Evolutionary conservation across 2,888 invertebrate species (phyloP).

Genomic region (Machimus rusticus): DNA sequence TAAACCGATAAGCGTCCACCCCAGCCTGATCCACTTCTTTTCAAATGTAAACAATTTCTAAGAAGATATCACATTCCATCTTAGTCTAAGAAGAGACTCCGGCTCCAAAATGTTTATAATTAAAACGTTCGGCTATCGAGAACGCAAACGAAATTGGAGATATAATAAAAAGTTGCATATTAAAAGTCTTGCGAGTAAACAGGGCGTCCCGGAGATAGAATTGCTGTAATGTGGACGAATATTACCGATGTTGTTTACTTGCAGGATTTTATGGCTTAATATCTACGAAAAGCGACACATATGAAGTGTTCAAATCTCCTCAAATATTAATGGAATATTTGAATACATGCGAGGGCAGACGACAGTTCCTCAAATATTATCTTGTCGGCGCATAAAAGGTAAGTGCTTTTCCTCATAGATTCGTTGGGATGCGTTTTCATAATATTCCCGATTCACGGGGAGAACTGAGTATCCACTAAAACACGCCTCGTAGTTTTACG

Average conservation of each 20-base stretch:
- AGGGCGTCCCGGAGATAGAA: not conserved
- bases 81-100: not conserved
- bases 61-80: not conserved
- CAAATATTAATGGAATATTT: constrained; percentile 47
- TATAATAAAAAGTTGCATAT: not conserved
- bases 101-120: not conserved
- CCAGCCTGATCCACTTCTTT: not conserved
- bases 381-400: not conserved
- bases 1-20: not conserved
- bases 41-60: not conserved
- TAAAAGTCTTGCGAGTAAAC: not conserved
- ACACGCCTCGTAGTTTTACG: not conserved
- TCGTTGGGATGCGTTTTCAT: not conserved
- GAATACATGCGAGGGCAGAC: constrained; percentile 32
- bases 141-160: not conserved
- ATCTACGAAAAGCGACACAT: constrained; percentile 32
- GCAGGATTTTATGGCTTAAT: not conserved
- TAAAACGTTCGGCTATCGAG: not conserved
- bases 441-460: not conserved
- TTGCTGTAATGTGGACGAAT: not conserved
- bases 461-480: not conserved
- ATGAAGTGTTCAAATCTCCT: constrained; percentile 45
- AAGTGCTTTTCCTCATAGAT: not conserved
- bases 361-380: not conserved
- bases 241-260: constrained; percentile 5